These are phyloP conservation scores for Dicentrarchus labrax DNA, from an alignment of 2,113 vertebrate species.

Conservation along the genomic window DNA sequence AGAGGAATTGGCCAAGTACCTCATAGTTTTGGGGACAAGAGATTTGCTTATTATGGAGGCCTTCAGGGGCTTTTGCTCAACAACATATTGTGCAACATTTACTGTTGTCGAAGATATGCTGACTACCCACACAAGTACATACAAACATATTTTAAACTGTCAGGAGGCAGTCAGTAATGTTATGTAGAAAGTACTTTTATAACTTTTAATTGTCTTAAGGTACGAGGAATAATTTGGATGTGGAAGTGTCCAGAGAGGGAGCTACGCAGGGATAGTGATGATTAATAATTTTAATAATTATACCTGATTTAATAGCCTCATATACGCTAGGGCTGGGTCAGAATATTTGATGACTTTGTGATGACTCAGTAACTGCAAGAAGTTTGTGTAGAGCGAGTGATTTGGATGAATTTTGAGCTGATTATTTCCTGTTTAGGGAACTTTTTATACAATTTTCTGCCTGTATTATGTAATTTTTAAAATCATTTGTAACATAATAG, in stretches of 20 bases:
- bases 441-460: no score
- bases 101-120: not conserved
- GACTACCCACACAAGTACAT: not conserved
- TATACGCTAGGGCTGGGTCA: no score
- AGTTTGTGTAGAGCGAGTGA: no score
- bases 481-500: no score
- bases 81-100: slow-evolving; percentile 21
- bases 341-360: not conserved
- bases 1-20: slow-evolving; percentile 18
- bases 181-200: not conserved
- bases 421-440: no score
- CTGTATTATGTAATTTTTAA: no score
- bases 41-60: not conserved
- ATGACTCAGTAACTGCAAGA: no score
- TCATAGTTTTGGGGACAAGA: not conserved
- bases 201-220: not conserved
- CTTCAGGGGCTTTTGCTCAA: not conserved
- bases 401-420: no score
- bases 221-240: not conserved
- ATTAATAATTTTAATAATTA: not conserved
- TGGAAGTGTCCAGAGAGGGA: not conserved
- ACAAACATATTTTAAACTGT: not conserved
- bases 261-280: no score
- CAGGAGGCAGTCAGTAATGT: not conserved
- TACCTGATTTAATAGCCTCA: not conserved